phyloP scores from a whole-genome alignment of 2,888 invertebrate species.

The Cheiracanthium punctorium region DNA sequence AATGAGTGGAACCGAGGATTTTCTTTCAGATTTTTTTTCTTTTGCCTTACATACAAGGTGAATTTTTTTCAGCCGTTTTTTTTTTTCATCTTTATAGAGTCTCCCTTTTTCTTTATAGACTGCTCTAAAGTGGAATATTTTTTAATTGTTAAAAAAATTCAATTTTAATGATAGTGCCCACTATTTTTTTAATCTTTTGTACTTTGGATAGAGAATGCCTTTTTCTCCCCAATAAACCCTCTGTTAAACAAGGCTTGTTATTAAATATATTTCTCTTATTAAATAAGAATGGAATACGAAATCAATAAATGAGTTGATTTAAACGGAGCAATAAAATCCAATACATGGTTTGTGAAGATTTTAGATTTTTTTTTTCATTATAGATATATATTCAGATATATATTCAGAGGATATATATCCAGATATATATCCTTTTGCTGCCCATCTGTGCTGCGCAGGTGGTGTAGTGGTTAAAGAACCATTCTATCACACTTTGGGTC shows the following conservation, averaged over 20 bases:
- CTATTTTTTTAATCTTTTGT: no score
- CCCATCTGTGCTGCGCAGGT: no score
- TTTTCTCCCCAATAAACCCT: conserved; percentile 51
- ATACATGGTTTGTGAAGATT: no score
- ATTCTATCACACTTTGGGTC: no score
- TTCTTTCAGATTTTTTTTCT: conserved; percentile 28
- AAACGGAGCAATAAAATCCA: neutral
- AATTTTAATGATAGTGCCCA: conserved; percentile 37
- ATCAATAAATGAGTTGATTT: neutral
- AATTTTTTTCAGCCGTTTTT: conserved; percentile 27
- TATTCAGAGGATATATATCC: no score
- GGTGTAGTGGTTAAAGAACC: no score
- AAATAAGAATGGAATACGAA: conserved; percentile 20
- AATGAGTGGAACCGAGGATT: conserved; percentile 64
- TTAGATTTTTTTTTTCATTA: no score
- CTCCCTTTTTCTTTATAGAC: conserved; percentile 34
- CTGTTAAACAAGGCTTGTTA: conserved; percentile 49
- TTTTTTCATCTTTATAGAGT: conserved; percentile 22
- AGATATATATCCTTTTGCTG: no score
- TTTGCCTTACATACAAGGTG: neutral
- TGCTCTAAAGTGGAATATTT: conserved; percentile 38
- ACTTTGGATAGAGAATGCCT: neutral
- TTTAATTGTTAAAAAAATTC: conserved; percentile 34
- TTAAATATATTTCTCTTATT: conserved; percentile 60
- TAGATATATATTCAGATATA: no score